These are phyloP conservation scores for Amblyjoppa proteus DNA, from an alignment of 2,888 invertebrate genomes.

Conservation along the genomic window DNA sequence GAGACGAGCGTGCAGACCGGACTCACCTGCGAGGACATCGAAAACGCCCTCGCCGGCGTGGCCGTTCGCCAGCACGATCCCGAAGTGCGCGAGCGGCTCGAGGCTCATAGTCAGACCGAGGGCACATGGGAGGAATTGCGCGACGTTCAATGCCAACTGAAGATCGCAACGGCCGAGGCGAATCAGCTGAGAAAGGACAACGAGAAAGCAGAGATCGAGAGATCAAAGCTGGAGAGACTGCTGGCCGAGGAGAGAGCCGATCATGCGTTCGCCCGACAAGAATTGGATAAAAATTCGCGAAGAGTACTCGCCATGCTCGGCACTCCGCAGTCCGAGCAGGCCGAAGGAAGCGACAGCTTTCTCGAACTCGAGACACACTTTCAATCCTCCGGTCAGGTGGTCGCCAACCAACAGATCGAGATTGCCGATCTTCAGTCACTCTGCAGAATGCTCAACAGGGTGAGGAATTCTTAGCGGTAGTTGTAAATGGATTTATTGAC, in stretches of 20 bases:
- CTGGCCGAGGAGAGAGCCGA: conserved; percentile 90
- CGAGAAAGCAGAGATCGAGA: conserved; percentile 87
- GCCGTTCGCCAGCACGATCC: conserved; percentile 80
- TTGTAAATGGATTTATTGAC: not conserved
- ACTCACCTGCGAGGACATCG: conserved; percentile 90
- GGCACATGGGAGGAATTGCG: conserved; percentile 89
- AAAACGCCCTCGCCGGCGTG: conserved; percentile 89
- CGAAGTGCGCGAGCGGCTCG: conserved; percentile 85
- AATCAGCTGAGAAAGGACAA: conserved; percentile 83
- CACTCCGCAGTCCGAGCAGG: conserved; percentile 81
- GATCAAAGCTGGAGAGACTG: conserved; percentile 87
- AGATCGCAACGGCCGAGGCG: conserved; percentile 86
- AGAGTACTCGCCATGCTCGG: conserved; percentile 88
- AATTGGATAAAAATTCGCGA: conserved; percentile 91
- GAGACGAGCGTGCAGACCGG: conserved; percentile 93
- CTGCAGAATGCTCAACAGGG: conserved; percentile 90
- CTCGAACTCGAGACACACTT: conserved; percentile 92
- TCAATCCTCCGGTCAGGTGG: conserved; percentile 90
- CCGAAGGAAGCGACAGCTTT: conserved; percentile 90
- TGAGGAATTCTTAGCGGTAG: conserved; percentile 82
- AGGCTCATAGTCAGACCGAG: conserved; percentile 89
- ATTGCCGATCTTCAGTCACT: conserved; percentile 90
- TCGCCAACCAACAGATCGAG: conserved; percentile 91
- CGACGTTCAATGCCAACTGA: conserved; percentile 87
- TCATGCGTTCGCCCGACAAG: conserved; percentile 90